Base-by-base conservation (phyloP, 35 echinoderm and acorn worm genomes). In the Patiria miniata region DNA sequence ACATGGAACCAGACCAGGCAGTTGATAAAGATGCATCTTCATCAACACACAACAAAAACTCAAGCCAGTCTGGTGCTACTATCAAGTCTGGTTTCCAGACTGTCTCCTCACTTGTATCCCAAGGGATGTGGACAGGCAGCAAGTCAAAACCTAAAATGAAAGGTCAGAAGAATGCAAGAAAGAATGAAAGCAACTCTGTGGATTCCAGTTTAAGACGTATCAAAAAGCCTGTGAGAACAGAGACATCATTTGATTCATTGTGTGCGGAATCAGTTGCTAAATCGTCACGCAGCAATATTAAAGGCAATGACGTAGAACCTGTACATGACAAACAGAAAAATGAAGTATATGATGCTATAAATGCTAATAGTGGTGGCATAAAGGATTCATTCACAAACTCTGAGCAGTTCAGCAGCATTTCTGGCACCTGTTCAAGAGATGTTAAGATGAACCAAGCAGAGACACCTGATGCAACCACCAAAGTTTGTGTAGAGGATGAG, bases 31-130 rank as follows among this genome's bases (percentile, higher is more conserved):
- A n/a, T n/a, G n/a, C n/a, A n/a, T n/a, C n/a, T n/a, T n/a, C n/a
- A n/a, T n/a, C n/a, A n/a, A n/a, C n/a, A n/a, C n/a, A n/a, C n/a
- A n/a, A n/a, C n/a, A n/a, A n/a, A n/a, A n/a, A n/a, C n/a, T n/a
- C n/a, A n/a, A 81, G 36, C 7, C 36, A 44, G 15, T 39, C 33
- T 39, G 39, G 36, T 81, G 79, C 79, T 51, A 42, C 79, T 26
- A 81, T 52, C 16, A 19, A 32, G 30, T 52, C 28, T 51, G 79
- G 79, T 50, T 82, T 82, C 44, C 79, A 82, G 50, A 82, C 38
- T 16, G 79, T 82, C 19, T 51, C 79, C 19, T 40, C 79, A 22
- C 40, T 47, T 2, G 3, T 79, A 29, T 40, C 77, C 10, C 36
- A 47, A 47, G 40, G 77, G 26, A 15, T 79, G 21, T 79, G 40